Conservation (phyloP, 1,140 invertebrate species). For the Thalassaphorura encarpata region DNA sequence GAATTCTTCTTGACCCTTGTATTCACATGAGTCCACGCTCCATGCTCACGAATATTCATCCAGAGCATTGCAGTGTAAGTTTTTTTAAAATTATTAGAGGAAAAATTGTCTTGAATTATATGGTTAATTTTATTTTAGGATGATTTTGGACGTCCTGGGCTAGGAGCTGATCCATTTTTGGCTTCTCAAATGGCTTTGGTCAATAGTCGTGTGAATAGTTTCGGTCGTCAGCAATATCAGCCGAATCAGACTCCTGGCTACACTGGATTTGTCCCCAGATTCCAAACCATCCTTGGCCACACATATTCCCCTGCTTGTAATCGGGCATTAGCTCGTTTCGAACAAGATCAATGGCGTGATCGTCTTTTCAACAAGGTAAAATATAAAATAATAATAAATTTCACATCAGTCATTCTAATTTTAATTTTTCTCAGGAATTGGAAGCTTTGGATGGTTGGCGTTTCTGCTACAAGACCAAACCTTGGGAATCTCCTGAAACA, state of each 20-base stretch:
- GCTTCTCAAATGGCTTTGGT: slow-evolving; percentile 24
- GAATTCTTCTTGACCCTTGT: slow-evolving; percentile 29
- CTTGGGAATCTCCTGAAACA: slow-evolving; percentile 28
- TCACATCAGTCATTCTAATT: too few relatives aligned
- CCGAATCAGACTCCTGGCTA: slow-evolving; percentile 29
- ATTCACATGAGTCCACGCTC: slow-evolving; percentile 30
- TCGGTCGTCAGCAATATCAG: slow-evolving; percentile 31
- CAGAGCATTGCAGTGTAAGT: slow-evolving; percentile 28
- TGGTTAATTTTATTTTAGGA: slow-evolving; percentile 12
- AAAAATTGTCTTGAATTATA: neutral
- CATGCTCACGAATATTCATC: slow-evolving; percentile 28
- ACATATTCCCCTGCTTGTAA: slow-evolving; percentile 32
- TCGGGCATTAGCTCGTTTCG: slow-evolving; percentile 27
- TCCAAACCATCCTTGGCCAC: slow-evolving; percentile 30
- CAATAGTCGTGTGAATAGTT: slow-evolving; percentile 25
- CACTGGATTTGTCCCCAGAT: slow-evolving; percentile 24
- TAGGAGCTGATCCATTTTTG: slow-evolving; percentile 17
- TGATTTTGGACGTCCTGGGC: slow-evolving; percentile 26
- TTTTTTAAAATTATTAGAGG: neutral
- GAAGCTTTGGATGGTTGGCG: slow-evolving; percentile 31
- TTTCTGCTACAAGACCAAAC: slow-evolving; percentile 30
- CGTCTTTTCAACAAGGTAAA: slow-evolving; percentile 29
- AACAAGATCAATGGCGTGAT: slow-evolving; percentile 32
- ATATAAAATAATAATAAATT: neutral
- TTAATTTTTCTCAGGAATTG: slow-evolving; percentile 18